Evolutionary conservation across 2,113 vertebrate species (phyloP), one percentile per base, ranked within the genome.

Genomic region (Stictonetta naevosa): DNA sequence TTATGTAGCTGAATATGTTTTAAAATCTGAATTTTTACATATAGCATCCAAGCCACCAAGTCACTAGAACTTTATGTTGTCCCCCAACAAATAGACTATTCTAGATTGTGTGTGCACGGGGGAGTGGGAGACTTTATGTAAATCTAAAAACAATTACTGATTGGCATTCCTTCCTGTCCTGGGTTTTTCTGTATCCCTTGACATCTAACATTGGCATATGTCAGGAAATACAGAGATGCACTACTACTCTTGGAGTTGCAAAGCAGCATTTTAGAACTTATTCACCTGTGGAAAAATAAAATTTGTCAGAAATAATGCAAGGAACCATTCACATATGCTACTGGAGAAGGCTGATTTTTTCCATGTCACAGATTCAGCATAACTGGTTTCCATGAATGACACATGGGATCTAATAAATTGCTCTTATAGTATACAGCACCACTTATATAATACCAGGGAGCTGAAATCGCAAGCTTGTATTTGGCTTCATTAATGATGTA

Each of bases 401-500:
- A 86, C 82, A 15, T 8, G 33, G 60, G 84, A 89, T 74, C 56
- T 91, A 93, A 63, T 52, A 96, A 94, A 79, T 78, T 69, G 3
- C 62, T 92, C 92, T 84, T 73, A 96, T 58, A 84, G 29, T 85
- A 75, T 86, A 85, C 44, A 69, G 48, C 80, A 62, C 46, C 40
- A 63, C 59, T 90, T 93, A 95, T 60, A 73, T 83, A 96, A 91
- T 91, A 88, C 8, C 25, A 63, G 67, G 66, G 76, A 96, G 31
- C 86, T 91, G 93, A 75, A 97, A 90, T 81, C 25, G 1, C 33
- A 34, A 68, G 38, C 31, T 79, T 0, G 1, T 64, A 11, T 73
- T 79, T 90, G 79, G 71, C 82, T 96, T 97, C 92, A 94, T 95
- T 97, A 97, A 94, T 95, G 94, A 95, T 86, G 94, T 20, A 93